phyloP scores from a whole-genome alignment of 2,888 invertebrate genomes.

The Lithophane leautieri region DNA sequence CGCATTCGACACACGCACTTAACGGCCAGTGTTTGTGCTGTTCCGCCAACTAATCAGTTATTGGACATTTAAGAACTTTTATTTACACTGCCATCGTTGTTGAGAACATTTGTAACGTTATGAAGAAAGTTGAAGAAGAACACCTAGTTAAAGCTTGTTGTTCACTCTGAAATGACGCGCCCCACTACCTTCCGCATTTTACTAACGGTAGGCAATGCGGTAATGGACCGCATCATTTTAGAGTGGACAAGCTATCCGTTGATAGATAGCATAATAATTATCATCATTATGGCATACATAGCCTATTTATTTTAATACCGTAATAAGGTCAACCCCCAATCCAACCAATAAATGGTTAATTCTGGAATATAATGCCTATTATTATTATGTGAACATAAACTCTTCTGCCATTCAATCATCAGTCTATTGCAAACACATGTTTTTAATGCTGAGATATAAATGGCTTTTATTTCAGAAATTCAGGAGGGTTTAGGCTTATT shows the following conservation, averaged over 20 bases:
- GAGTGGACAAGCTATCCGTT: not conserved
- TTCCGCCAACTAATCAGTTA: conserved; percentile 28
- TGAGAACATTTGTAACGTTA: not conserved
- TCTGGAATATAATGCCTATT: not conserved
- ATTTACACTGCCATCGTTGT: not conserved
- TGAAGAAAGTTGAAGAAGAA: not conserved
- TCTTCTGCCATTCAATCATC: not conserved
- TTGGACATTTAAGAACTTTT: conserved; percentile 6
- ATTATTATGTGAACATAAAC: not conserved
- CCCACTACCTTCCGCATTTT: no score
- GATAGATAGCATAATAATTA: not conserved
- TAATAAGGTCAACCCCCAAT: not conserved
- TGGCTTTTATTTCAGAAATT: not conserved
- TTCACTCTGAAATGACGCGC: no score
- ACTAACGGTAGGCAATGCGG: no score
- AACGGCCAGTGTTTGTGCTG: conserved; percentile 32
- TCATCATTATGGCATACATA: not conserved
- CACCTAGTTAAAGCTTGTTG: not conserved
- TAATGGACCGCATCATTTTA: no score
- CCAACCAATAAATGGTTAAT: no score
- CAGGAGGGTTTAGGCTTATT: not conserved
- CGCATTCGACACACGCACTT: conserved; percentile 51
- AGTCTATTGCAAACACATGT: not conserved
- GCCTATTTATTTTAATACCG: not conserved
- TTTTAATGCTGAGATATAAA: not conserved